A percentile compares a stretch with the other conserved stretches of the same genome.
These are phyloP conservation scores for Apogon hyalosoma DNA, from an alignment of 2,797 vertebrate species.

Conservation along the genomic window DNA sequence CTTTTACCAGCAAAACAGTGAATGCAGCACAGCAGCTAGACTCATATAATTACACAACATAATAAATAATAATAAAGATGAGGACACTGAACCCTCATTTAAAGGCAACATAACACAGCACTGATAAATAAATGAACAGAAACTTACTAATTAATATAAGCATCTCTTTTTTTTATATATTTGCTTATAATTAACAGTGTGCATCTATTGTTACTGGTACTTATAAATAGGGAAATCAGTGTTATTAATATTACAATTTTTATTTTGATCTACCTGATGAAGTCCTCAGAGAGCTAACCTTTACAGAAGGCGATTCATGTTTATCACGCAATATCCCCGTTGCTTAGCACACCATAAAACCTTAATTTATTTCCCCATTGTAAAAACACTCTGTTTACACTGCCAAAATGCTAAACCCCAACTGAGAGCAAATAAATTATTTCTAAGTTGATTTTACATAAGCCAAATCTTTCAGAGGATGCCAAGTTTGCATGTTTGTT, in stretches of 20 bases:
- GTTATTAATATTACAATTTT: slow-evolving; percentile 3
- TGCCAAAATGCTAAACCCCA: slow-evolving; percentile 25
- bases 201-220: too few species aligned
- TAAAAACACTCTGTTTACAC: slow-evolving; percentile 20
- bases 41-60: too few species aligned
- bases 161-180: too few species aligned
- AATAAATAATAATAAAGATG: too few species aligned
- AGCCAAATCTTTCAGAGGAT: slow-evolving; percentile 29
- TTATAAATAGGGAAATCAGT: not conserved
- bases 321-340: slow-evolving; percentile 18
- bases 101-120: too few species aligned
- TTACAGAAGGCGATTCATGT: slow-evolving; percentile 5
- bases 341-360: slow-evolving; percentile 29
- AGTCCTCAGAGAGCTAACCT: slow-evolving; percentile 26
- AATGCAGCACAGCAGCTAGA: too few species aligned
- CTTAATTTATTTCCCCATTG: slow-evolving; percentile 17
- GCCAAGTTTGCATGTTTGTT: slow-evolving; percentile 34
- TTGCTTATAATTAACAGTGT: too few species aligned
- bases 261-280: too few species aligned
- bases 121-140: too few species aligned
- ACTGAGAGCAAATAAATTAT: slow-evolving; percentile 47
- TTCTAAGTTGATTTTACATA: slow-evolving; percentile 43
- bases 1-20: too few species aligned
- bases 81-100: too few species aligned
- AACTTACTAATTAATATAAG: too few species aligned